Conservation (phyloP, 2,797 vertebrate genomes). For the Lepidocolaptes lacrymiger region DNA sequence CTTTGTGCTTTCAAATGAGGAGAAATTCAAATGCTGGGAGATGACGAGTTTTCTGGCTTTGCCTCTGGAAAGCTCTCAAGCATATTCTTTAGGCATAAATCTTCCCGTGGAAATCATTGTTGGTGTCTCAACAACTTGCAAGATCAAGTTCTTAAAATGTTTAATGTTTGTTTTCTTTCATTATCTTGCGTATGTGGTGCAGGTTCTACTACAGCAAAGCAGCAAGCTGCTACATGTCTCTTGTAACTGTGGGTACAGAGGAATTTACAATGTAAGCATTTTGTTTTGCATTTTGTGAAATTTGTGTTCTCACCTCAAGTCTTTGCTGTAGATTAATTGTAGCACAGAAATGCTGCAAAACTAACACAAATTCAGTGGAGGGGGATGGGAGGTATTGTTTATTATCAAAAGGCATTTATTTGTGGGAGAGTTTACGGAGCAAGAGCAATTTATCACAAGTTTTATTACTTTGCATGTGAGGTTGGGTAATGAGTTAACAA, state of each 20-base stretch:
- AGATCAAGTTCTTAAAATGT: not conserved
- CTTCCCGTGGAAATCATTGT: not conserved
- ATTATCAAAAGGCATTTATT: not conserved
- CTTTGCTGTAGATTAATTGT: not conserved
- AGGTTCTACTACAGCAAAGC: not conserved
- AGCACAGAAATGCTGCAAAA: not conserved
- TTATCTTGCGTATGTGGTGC: not conserved
- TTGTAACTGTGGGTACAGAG: not conserved
- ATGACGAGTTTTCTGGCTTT: not conserved
- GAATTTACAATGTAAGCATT: constrained; percentile 26
- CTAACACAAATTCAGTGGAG: not conserved
- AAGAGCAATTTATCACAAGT: not conserved
- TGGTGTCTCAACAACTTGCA: not conserved
- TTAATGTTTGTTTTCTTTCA: constrained; percentile 3
- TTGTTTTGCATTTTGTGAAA: not conserved
- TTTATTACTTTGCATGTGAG: constrained; percentile 23
- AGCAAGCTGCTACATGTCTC: constrained; percentile 15
- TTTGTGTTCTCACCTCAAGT: not conserved
- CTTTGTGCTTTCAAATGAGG: not conserved
- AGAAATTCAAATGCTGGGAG: not conserved
- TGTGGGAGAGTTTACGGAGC: not conserved
- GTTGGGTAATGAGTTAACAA: not conserved
- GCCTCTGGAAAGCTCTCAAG: not conserved
- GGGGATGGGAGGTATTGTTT: not conserved
- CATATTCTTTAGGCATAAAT: not conserved